Evolutionary conservation across 2,113 vertebrate genomes (phyloP), one percentile per base, ranked within the genome.

Genomic region (Catharus bicknelli): DNA sequence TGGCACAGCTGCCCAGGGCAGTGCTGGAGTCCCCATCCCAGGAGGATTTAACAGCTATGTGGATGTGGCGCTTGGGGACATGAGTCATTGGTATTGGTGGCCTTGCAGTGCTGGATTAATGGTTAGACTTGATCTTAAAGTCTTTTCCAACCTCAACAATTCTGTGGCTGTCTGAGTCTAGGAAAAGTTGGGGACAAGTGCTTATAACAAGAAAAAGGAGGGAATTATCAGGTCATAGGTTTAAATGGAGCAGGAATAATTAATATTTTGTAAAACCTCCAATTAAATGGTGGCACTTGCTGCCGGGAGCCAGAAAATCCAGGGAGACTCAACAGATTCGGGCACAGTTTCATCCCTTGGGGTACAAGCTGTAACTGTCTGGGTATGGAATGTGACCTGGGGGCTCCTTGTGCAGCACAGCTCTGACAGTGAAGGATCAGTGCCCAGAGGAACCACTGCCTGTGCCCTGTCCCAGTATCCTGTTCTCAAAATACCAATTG

Each of bases 41-140:
- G 27, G 0, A 14, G 11, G 19, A 2, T 66, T 66, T 1, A 16
- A 7, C 8, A 81, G 8, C 6, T 0, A 0, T 29, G 22, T 53
- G 38, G 15, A 74, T 53, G 38, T 88, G 86, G 27, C 45, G n/a
- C 27, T 0, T 66, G 67, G 36, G 43, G 36, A 32, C 15, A 7
- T 0, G 15, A 27, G 8, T 5, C 1, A 16, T 1, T 16, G 32
- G 32, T 73, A 16, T 1, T 16, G 32, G 32, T 73, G 64, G 8
- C 43, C 30, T 21, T 48, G 32, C 2, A 36, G 30, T 50, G 36
- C 18, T 43, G 50, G 7, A 6, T 10, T 42, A 21, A 45, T 27
- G 27, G 27, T 29, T n/a, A 13, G 59, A 20, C 19, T 74, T 26
- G 20, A 42, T 72, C 63, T 54, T 50, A 36, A 9, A 73, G 21